Conservation (phyloP, 2,888 invertebrate species). For the Sminthurinus aureus region DNA sequence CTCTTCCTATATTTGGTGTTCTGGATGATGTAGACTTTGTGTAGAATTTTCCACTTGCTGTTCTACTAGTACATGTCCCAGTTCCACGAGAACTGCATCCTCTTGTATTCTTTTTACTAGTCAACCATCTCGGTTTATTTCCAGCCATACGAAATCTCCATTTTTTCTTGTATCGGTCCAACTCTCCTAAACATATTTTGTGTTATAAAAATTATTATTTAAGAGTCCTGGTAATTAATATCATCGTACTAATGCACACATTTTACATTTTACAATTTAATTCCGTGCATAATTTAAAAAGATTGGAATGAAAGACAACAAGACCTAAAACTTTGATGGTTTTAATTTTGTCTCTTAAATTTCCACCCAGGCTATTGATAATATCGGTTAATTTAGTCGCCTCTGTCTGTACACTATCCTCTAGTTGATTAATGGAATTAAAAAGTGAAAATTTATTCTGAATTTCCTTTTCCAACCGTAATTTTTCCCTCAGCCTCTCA, state of each 20-base stretch:
- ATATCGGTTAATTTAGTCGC: background rate
- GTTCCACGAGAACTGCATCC: background rate
- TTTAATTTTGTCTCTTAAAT: conserved; percentile 2
- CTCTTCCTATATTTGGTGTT: background rate
- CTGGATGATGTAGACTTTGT: background rate
- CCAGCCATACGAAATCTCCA: background rate
- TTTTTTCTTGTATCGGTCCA: background rate
- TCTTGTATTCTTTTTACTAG: background rate
- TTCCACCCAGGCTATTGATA: background rate
- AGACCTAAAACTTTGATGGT: background rate
- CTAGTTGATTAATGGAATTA: background rate
- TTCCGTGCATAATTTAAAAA: no score
- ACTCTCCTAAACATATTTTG: no score
- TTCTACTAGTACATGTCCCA: background rate
- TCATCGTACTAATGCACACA: no score
- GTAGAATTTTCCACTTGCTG: background rate
- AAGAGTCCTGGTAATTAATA: no score
- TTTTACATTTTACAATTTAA: no score
- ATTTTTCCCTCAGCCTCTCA: background rate
- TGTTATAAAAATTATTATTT: no score
- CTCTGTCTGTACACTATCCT: background rate
- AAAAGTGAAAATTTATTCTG: background rate
- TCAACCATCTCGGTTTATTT: background rate
- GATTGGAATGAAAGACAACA: no score
- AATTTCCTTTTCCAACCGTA: background rate